Conservation (phyloP, 2,888 invertebrate genomes). For the Adelphocoris suturalis region DNA sequence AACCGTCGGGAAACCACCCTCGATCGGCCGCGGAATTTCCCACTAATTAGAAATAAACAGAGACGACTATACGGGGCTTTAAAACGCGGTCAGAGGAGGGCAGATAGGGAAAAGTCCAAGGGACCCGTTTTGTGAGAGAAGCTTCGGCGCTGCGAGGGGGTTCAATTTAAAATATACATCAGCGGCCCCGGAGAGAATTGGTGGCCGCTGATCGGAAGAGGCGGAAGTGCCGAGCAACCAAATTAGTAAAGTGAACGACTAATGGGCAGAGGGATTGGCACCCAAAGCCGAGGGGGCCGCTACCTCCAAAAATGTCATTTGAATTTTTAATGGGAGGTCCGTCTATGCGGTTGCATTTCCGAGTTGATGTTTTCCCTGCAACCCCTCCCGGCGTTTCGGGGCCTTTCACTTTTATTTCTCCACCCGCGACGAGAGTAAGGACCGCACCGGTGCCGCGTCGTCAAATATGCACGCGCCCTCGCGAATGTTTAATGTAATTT, state of each 20-base stretch:
- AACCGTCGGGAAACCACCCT: not conserved
- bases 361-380: slow-evolving; percentile 26
- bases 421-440: not conserved
- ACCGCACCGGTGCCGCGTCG: slow-evolving; percentile 21
- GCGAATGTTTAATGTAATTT: slow-evolving; percentile 42
- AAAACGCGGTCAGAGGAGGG: slow-evolving; percentile 8
- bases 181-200: not conserved
- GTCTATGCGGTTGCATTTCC: slow-evolving; percentile 44
- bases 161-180: slow-evolving; percentile 42
- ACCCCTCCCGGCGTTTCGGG: not conserved
- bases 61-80: slow-evolving; percentile 6
- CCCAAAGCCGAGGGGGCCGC: not conserved
- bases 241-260: slow-evolving; percentile 63
- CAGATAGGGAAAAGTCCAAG: slow-evolving; percentile 51
- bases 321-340: slow-evolving; percentile 43
- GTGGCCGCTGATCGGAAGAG: slow-evolving; percentile 16
- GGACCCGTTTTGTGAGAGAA: not conserved
- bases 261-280: slow-evolving; percentile 60
- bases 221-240: slow-evolving; percentile 33
- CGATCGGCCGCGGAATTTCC: not conserved
- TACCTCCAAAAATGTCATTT: slow-evolving; percentile 60
- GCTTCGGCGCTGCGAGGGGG: not conserved
- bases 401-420: slow-evolving; percentile 22
- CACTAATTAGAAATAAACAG: slow-evolving; percentile 42
- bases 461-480: slow-evolving; percentile 22